Conservation (phyloP, 2,113 vertebrate species). For the Chaetodon auriga region DNA sequence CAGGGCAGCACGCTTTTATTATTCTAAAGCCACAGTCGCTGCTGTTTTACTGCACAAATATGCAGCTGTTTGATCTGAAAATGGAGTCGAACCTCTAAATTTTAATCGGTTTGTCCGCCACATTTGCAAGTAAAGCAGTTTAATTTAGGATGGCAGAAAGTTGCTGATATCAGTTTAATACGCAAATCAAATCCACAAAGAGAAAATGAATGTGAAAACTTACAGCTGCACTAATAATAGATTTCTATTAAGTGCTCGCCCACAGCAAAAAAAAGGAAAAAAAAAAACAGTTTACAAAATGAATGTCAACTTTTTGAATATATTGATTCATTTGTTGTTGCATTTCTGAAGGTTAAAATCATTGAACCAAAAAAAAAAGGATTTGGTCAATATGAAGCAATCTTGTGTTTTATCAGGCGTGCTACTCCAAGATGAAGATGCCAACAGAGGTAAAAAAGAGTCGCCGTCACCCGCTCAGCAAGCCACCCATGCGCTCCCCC, state of each 20-base stretch:
- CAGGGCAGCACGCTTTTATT: neutral
- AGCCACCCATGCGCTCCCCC: constrained; percentile 91
- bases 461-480: constrained; percentile 93
- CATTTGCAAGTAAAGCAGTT: neutral
- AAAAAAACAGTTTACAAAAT: neutral
- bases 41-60: neutral
- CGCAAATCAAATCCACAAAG: neutral
- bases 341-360: neutral
- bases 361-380: neutral
- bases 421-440: constrained; percentile 90
- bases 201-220: too few relatives aligned
- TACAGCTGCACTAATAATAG: too few relatives aligned
- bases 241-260: neutral
- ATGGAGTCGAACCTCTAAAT: neutral
- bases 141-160: neutral
- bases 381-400: neutral
- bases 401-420: constrained; percentile 74
- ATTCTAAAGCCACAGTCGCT: neutral
- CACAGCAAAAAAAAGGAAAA: neutral
- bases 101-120: neutral
- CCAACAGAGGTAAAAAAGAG: constrained; percentile 96
- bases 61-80: neutral
- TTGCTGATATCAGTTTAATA: neutral
- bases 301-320: neutral
- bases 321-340: neutral